A percentile compares a stretch with the other conserved stretches of the same genome.
Evolutionary conservation across 2,797 vertebrate species (phyloP).

Genomic region (Babyrousa celebensis): DNA sequence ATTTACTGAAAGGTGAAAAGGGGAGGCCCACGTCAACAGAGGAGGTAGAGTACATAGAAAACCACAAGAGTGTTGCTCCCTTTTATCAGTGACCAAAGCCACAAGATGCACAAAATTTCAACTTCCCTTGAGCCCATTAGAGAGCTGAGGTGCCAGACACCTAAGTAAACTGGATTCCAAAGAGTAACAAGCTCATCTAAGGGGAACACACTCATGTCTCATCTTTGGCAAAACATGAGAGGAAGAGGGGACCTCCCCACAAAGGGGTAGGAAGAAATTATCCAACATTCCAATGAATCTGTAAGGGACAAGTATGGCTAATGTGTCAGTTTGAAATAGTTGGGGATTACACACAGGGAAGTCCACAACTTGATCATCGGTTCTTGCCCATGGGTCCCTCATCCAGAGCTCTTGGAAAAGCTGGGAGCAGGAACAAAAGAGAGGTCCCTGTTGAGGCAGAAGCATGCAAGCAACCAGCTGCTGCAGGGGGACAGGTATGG

Average conservation of each 20-base stretch:
- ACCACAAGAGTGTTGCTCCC: neutral
- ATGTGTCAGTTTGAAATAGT: neutral
- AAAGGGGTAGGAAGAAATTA: neutral
- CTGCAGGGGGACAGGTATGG: neutral
- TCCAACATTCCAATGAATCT: neutral
- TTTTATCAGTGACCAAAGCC: neutral
- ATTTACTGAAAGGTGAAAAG: conserved; percentile 20
- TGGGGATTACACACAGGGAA: neutral
- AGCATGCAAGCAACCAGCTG: neutral
- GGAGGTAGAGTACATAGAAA: neutral
- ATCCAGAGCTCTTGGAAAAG: neutral
- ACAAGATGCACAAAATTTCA: neutral
- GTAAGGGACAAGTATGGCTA: neutral
- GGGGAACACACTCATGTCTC: neutral
- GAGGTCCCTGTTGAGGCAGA: neutral
- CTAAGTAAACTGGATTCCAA: neutral
- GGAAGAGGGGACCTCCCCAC: neutral
- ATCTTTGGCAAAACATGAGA: neutral
- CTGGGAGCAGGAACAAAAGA: neutral
- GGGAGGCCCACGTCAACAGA: neutral
- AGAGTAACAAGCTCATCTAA: neutral
- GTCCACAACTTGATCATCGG: neutral
- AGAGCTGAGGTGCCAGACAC: neutral
- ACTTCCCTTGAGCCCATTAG: neutral
- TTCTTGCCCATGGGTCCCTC: neutral